Conservation (phyloP, 2,113 vertebrate genomes). For the Pionites leucogaster region DNA sequence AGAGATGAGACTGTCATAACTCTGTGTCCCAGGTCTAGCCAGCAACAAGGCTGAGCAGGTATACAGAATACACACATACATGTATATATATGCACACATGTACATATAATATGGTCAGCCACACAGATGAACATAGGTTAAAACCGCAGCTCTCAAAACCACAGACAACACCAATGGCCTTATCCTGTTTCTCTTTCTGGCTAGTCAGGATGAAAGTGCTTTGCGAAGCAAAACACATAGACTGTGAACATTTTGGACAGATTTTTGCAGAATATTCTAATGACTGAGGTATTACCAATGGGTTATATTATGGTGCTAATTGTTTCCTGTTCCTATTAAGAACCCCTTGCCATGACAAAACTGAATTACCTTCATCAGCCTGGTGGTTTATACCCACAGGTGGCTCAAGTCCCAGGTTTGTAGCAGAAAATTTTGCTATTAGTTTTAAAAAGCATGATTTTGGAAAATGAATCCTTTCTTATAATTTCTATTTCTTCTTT, state of each 20-base stretch:
- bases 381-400: not conserved
- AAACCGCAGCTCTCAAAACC: not conserved
- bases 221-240: too few species aligned
- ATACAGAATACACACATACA: not conserved
- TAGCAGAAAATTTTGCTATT: not conserved
- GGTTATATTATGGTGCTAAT: not conserved
- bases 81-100: accelerated
- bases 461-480: not conserved
- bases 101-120: accelerated
- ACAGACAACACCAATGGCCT: not conserved
- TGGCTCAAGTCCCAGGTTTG: not conserved
- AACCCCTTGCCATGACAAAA: not conserved
- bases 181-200: not conserved
- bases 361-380: not conserved
- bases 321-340: not conserved
- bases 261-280: not conserved
- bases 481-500: not conserved
- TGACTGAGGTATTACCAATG: not conserved
- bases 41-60: not conserved
- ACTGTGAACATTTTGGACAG: not conserved
- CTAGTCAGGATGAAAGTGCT: not conserved
- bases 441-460: not conserved
- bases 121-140: not conserved
- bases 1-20: not conserved
- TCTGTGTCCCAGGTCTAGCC: not conserved